phyloP scores from a whole-genome alignment of 1,140 invertebrate genomes.

The Marisa cornuarietis region DNA sequence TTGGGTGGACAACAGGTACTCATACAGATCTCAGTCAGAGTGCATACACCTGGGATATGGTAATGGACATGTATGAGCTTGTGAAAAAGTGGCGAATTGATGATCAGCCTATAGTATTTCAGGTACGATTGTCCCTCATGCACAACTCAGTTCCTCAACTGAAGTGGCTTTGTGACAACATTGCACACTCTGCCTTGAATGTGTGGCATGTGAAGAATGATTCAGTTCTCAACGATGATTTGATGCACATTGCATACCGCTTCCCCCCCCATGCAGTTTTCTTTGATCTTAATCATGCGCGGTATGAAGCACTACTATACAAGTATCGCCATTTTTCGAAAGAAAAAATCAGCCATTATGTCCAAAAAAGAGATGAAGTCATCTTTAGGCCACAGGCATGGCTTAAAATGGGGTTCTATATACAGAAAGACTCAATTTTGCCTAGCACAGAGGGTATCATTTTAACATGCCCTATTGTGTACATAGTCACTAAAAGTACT shows the following conservation, averaged over 20 bases:
- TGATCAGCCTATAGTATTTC: slow-evolving; percentile 80
- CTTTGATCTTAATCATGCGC: slow-evolving; percentile 52
- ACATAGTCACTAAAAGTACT: slow-evolving; percentile 51
- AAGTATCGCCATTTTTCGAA: slow-evolving; percentile 49
- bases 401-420: slow-evolving; percentile 61
- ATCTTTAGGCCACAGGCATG: slow-evolving; percentile 55
- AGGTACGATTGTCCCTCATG: slow-evolving; percentile 79
- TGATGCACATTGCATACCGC: slow-evolving; percentile 56
- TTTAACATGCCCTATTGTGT: slow-evolving; percentile 49
- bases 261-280: slow-evolving; percentile 52
- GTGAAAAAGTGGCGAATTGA: slow-evolving; percentile 70
- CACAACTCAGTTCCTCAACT: slow-evolving; percentile 71
- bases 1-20: slow-evolving; percentile 87
- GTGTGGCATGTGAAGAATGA: slow-evolving; percentile 47
- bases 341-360: slow-evolving; percentile 45
- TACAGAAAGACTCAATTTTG: slow-evolving; percentile 54
- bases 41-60: slow-evolving; percentile 75
- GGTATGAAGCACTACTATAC: slow-evolving; percentile 37
- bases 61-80: slow-evolving; percentile 77
- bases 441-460: slow-evolving; percentile 57
- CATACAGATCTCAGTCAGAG: slow-evolving; percentile 66
- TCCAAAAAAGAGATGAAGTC: slow-evolving; percentile 46
- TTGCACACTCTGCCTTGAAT: slow-evolving; percentile 38
- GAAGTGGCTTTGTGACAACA: slow-evolving; percentile 62
- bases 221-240: slow-evolving; percentile 37